Percentiles rank a stretch among this genome's conserved stretches.
Conservation (phyloP, 53 echinoderm and acorn worm species). For the Arbacia lixula region DNA sequence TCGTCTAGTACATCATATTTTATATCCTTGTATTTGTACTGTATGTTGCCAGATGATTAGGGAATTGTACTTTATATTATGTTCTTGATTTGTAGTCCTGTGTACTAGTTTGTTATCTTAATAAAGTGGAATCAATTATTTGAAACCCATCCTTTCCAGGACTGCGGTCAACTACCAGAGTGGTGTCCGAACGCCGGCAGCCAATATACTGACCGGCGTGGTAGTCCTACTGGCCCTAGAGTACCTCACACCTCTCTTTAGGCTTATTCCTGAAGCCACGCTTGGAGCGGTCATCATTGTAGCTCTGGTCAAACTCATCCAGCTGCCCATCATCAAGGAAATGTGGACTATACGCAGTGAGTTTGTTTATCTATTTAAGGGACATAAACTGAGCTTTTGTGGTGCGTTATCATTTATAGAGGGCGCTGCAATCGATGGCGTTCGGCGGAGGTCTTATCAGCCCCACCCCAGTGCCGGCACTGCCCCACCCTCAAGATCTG, state of each 20-base stretch:
- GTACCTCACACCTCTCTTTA: constrained; percentile 81
- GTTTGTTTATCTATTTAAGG: no score
- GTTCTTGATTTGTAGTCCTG: no score
- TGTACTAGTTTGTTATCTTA: background rate
- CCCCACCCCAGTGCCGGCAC: no score
- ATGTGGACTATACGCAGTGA: constrained; percentile 91
- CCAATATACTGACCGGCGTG: constrained; percentile 77
- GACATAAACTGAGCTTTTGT: no score
- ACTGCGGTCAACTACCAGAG: constrained; percentile 93
- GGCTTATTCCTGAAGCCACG: constrained; percentile 85
- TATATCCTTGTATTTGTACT: no score
- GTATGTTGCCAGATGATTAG: no score
- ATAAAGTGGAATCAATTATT: background rate
- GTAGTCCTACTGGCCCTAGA: constrained; percentile 77
- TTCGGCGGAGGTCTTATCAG: no score
- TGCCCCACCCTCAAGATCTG: no score
- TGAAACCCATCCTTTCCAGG: constrained; percentile 48
- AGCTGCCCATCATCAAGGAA: constrained; percentile 74
- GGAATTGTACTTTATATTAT: no score
- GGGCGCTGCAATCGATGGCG: no score
- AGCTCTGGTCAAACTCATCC: constrained; percentile 89
- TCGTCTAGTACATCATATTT: no score
- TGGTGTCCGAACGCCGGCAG: constrained; percentile 90
- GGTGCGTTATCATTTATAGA: no score
- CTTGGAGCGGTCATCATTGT: constrained; percentile 89